phyloP scores from a whole-genome alignment of 2,113 vertebrate genomes.

The Engystomops pustulosus region DNA sequence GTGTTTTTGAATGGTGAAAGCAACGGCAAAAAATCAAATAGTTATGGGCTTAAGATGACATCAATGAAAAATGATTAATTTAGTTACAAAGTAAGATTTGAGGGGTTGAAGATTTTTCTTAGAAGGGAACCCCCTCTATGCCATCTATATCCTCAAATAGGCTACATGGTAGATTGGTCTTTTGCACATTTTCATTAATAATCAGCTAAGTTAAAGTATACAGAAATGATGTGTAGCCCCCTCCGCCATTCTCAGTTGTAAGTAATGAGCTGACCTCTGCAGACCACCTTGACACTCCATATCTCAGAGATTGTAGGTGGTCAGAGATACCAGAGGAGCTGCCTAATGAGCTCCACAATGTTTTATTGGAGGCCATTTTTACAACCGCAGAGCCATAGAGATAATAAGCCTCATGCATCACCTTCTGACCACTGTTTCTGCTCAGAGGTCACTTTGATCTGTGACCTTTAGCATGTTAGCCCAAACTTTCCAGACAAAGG shows the following conservation, averaged over 20 bases:
- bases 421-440: slow-evolving; percentile 44
- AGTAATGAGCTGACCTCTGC: background rate
- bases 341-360: slow-evolving; percentile 45
- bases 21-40: too few species aligned
- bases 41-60: too few species aligned
- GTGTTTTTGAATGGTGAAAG: too few species aligned
- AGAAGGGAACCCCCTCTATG: too few species aligned
- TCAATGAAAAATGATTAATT: too few species aligned
- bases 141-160: too few species aligned
- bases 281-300: slow-evolving; percentile 34
- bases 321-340: slow-evolving; percentile 24
- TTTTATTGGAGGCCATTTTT: slow-evolving; percentile 47
- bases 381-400: slow-evolving; percentile 43
- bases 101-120: too few species aligned
- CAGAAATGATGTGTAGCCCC: background rate
- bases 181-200: background rate
- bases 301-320: slow-evolving; percentile 49
- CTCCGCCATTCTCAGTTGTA: background rate
- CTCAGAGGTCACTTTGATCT: slow-evolving; percentile 56
- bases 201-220: background rate
- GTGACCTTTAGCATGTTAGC: slow-evolving; percentile 44
- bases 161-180: too few species aligned
- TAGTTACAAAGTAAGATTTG: too few species aligned
- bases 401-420: slow-evolving; percentile 55
- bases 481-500: slow-evolving; percentile 29